Evolutionary conservation across 2,888 invertebrate genomes (phyloP).

Genomic region (Parnassius orleans): DNA sequence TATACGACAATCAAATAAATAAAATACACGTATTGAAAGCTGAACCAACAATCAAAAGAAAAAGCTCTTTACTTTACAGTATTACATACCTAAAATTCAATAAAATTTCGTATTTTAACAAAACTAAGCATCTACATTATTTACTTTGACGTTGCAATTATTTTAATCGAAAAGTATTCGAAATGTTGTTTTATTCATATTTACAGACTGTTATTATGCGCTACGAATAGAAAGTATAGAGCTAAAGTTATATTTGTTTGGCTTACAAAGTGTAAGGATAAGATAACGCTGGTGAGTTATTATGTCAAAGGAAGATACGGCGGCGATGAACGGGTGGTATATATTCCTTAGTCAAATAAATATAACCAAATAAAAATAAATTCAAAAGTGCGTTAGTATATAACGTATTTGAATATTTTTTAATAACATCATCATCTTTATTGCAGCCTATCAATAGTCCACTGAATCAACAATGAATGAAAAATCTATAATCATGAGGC

Average conservation of each 20-base stretch:
- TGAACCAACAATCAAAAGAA: slow-evolving; percentile 8
- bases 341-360: too few species aligned
- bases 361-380: too few species aligned
- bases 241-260: slow-evolving; percentile 44
- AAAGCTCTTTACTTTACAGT: slow-evolving; percentile 4
- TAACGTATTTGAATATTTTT: too few species aligned
- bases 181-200: slow-evolving; percentile 3
- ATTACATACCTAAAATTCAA: slow-evolving; percentile 10
- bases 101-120: slow-evolving; percentile 8
- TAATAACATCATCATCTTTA: too few species aligned
- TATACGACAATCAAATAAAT: too few species aligned
- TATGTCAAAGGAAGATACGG: slow-evolving; percentile 40
- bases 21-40: slow-evolving; percentile 7
- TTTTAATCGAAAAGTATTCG: slow-evolving; percentile 17
- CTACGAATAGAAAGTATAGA: slow-evolving; percentile 11
- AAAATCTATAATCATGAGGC: too few species aligned
- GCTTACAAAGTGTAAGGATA: slow-evolving; percentile 42
- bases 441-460: too few species aligned
- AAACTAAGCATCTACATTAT: slow-evolving; percentile 6
- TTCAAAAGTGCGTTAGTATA: too few species aligned
- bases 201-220: slow-evolving; percentile 10
- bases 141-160: slow-evolving; percentile 17
- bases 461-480: too few species aligned
- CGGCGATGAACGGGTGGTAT: too few species aligned
- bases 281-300: slow-evolving; percentile 48